Conservation (phyloP, 2,797 vertebrate genomes). For the Liasis olivaceus region DNA sequence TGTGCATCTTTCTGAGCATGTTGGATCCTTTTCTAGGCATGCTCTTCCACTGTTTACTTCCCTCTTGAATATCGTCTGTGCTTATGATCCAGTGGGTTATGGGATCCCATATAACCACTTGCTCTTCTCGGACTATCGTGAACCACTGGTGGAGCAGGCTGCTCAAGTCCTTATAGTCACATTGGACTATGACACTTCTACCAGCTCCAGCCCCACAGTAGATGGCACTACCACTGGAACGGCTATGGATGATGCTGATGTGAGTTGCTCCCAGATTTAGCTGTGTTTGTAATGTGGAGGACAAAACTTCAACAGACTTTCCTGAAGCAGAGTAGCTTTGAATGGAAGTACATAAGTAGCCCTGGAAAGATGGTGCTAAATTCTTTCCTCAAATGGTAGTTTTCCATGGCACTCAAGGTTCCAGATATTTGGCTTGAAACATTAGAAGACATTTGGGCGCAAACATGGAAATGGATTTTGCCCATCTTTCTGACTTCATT, state of each 20-base stretch:
- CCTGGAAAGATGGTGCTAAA: not conserved
- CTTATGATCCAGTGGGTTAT: slow-evolving; percentile 97
- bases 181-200: slow-evolving; percentile 88
- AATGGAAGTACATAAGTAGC: not conserved
- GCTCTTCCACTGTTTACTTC: slow-evolving; percentile 97
- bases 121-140: slow-evolving; percentile 94
- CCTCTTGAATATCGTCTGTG: slow-evolving; percentile 93
- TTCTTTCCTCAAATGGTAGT: not conserved
- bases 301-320: not conserved
- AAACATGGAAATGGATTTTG: not conserved
- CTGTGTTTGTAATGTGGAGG: not conserved
- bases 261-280: slow-evolving; percentile 62
- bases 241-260: slow-evolving; percentile 93
- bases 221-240: slow-evolving; percentile 85
- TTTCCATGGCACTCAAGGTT: not conserved
- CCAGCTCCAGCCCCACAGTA: slow-evolving; percentile 76
- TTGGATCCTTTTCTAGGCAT: slow-evolving; percentile 78
- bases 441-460: not conserved
- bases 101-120: slow-evolving; percentile 99
- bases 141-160: slow-evolving; percentile 95
- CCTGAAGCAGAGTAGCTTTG: not conserved
- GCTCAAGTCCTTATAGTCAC: slow-evolving; percentile 96
- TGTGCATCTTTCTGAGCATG: slow-evolving; percentile 10
- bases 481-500: not conserved
- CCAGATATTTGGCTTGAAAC: not conserved